Conservation (phyloP, 2,888 invertebrate genomes). For the Prostheceraeus crozeri region DNA sequence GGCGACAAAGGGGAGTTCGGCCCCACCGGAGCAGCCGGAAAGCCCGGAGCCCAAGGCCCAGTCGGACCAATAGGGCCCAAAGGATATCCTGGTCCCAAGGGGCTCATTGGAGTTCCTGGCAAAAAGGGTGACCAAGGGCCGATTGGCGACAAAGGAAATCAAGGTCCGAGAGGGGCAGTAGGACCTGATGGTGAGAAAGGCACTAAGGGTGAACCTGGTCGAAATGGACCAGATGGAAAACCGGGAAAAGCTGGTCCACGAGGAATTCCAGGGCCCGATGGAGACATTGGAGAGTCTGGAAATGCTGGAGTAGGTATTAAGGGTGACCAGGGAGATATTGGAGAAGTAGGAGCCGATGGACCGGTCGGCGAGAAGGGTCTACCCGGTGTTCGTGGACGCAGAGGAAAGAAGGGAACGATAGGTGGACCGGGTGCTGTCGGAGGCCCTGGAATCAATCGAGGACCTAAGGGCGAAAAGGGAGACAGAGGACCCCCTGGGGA, state of each 20-base stretch:
- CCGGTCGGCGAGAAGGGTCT: not conserved
- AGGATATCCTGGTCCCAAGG: too few relatives aligned
- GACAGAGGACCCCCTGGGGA: slow-evolving; percentile 19
- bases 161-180: too few relatives aligned
- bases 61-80: too few relatives aligned
- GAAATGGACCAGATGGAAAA: slow-evolving; percentile 5
- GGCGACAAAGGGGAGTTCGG: too few relatives aligned
- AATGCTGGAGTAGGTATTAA: not conserved
- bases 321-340: slow-evolving; percentile 22
- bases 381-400: slow-evolving; percentile 11
- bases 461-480: slow-evolving; percentile 7
- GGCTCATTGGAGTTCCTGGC: too few relatives aligned
- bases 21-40: too few relatives aligned
- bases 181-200: slow-evolving; percentile 21
- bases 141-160: too few relatives aligned
- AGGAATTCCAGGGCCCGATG: not conserved
- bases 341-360: slow-evolving; percentile 23
- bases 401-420: slow-evolving; percentile 3
- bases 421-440: slow-evolving; percentile 20
- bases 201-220: not conserved
- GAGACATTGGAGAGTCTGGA: slow-evolving; percentile 19
- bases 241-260: slow-evolving; percentile 6
- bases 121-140: too few relatives aligned
- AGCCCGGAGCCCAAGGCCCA: too few relatives aligned
- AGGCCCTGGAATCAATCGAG: not conserved